Evolutionary conservation across 2,797 vertebrate genomes (phyloP).

Genomic region (Spondyliosoma cantharus): DNA sequence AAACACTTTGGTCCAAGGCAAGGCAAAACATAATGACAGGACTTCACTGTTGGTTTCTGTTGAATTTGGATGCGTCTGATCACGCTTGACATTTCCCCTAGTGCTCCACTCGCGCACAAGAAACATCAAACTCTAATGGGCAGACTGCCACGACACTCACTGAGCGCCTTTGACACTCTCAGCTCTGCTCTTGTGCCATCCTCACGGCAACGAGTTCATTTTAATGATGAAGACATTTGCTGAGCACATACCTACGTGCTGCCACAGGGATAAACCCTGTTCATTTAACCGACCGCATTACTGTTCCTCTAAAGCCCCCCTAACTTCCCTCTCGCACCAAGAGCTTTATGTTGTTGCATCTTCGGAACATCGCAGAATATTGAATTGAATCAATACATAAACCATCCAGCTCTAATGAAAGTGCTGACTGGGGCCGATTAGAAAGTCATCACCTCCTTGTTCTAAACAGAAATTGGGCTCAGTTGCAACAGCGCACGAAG

Average conservation of each 20-base stretch:
- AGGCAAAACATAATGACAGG: background rate
- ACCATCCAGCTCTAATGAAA: slow-evolving; percentile 31
- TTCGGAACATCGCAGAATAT: background rate
- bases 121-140: slow-evolving; percentile 12
- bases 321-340: background rate
- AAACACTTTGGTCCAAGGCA: background rate
- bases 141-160: slow-evolving; percentile 16
- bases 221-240: background rate
- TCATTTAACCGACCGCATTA: background rate
- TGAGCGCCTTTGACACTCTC: background rate
- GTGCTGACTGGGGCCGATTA: slow-evolving; percentile 52
- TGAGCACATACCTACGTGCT: background rate
- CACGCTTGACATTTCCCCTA: slow-evolving; percentile 15
- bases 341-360: background rate
- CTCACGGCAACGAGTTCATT: background rate
- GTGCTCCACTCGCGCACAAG: slow-evolving; percentile 7
- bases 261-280: background rate
- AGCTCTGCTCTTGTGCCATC: slow-evolving; percentile 15
- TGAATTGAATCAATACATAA: slow-evolving; percentile 4
- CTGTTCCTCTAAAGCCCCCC: background rate
- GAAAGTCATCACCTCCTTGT: slow-evolving; percentile 46
- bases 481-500: slow-evolving; percentile 33
- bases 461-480: slow-evolving; percentile 49
- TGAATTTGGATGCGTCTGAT: background rate
- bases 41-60: background rate